Conservation (phyloP, 2,888 invertebrate genomes). For the Oxystoma pomonae region DNA sequence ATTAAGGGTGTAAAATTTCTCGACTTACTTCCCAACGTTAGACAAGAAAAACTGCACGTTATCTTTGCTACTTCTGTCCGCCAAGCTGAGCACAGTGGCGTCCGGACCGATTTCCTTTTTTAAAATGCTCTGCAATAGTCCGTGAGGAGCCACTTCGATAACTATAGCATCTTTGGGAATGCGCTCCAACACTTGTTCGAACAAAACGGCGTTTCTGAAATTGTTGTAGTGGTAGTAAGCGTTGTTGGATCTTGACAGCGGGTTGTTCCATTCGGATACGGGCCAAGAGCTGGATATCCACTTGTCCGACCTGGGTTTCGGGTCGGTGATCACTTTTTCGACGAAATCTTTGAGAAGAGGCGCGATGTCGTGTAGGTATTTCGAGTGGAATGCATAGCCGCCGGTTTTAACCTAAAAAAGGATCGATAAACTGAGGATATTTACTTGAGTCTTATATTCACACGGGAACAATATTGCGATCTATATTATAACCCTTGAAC, state of each 20-base stretch:
- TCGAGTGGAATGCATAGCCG: conserved; percentile 71
- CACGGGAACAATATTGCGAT: too few relatives aligned
- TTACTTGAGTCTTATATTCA: too few relatives aligned
- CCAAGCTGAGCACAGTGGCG: conserved; percentile 64
- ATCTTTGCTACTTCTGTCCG: conserved; percentile 62
- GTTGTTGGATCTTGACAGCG: conserved; percentile 59
- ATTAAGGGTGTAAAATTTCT: too few relatives aligned
- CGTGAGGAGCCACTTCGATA: conserved; percentile 83
- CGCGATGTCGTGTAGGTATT: conserved; percentile 67
- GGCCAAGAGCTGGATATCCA: conserved; percentile 82
- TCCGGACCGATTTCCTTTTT: conserved; percentile 63
- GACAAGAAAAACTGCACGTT: conserved; percentile 49
- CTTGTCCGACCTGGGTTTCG: conserved; percentile 63
- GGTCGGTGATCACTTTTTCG: conserved; percentile 59
- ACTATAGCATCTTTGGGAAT: conserved; percentile 75
- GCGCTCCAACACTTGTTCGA: conserved; percentile 74
- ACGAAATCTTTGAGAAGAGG: conserved; percentile 56
- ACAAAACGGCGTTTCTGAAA: conserved; percentile 61
- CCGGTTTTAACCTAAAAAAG: conserved; percentile 8
- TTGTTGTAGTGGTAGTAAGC: conserved; percentile 90
- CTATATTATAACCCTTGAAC: too few relatives aligned
- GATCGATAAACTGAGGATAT: too few relatives aligned
- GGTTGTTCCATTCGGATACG: conserved; percentile 59
- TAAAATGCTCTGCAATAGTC: conserved; percentile 77
- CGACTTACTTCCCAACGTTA: conserved; percentile 39